Conservation (phyloP, 2,797 vertebrate species). For the Phaenicophaeus curvirostris region DNA sequence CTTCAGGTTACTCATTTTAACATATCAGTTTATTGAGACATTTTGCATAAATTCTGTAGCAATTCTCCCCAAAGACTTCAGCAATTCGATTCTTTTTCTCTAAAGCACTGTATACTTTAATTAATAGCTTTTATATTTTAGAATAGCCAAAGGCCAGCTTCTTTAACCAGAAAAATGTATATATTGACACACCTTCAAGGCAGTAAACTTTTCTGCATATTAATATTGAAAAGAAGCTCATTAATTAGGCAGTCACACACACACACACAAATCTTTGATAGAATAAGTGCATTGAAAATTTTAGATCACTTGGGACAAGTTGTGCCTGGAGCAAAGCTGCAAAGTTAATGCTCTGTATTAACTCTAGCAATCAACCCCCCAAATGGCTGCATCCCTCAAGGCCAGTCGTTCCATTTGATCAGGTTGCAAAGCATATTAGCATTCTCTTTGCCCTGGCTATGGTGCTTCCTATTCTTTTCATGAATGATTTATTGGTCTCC, state of each 20-base stretch:
- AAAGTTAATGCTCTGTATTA: slow-evolving; percentile 75
- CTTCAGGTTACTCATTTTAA: slow-evolving; percentile 46
- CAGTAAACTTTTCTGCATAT: slow-evolving; percentile 76
- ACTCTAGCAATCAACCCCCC: slow-evolving; percentile 66
- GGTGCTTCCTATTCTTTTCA: slow-evolving; percentile 65
- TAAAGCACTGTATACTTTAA: slow-evolving; percentile 70
- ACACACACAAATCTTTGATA: slow-evolving; percentile 68
- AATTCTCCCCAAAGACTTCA: slow-evolving; percentile 65
- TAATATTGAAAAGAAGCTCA: slow-evolving; percentile 76
- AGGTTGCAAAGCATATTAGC: slow-evolving; percentile 64
- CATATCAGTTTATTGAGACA: slow-evolving; percentile 61
- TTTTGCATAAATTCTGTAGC: slow-evolving; percentile 62
- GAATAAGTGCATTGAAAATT: slow-evolving; percentile 72
- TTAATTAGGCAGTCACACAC: slow-evolving; percentile 74
- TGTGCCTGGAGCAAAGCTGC: slow-evolving; percentile 73
- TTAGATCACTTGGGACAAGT: slow-evolving; percentile 70
- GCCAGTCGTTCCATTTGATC: slow-evolving; percentile 70
- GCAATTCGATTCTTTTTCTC: slow-evolving; percentile 34
- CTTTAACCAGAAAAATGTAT: slow-evolving; percentile 74
- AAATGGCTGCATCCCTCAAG: slow-evolving; percentile 69
- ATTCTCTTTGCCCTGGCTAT: slow-evolving; percentile 62
- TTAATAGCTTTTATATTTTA: slow-evolving; percentile 77
- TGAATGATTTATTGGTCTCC: slow-evolving; percentile 69
- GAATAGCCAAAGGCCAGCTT: slow-evolving; percentile 68
- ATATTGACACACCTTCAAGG: slow-evolving; percentile 79